These are phyloP conservation scores for Manis pentadactyla DNA, from an alignment of 2,797 vertebrate genomes.

Conservation along the genomic window DNA sequence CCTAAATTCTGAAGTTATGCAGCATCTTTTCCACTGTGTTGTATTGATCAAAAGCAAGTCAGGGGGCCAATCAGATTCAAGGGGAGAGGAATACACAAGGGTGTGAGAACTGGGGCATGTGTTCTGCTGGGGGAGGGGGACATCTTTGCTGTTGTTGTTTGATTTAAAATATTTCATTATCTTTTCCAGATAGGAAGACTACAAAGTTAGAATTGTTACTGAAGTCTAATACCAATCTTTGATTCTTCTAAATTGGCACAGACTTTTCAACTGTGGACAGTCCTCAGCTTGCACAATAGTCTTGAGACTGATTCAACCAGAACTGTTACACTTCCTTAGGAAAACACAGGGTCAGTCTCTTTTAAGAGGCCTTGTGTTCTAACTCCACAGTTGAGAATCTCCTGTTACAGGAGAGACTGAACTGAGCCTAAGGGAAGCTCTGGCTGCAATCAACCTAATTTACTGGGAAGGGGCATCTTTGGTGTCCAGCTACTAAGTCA, in stretches of 20 bases:
- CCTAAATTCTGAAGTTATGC: neutral
- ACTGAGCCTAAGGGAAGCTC: too few relatives aligned
- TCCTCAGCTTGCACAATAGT: neutral
- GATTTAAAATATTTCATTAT: slow-evolving; percentile 19
- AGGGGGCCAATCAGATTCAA: neutral
- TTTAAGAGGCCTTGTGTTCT: neutral
- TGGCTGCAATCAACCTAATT: too few relatives aligned
- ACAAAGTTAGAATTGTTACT: neutral
- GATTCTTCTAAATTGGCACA: neutral
- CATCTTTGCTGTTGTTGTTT: neutral
- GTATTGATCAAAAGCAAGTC: neutral
- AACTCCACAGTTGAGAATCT: neutral
- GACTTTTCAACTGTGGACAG: neutral
- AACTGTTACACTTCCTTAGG: neutral
- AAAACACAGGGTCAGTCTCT: neutral
- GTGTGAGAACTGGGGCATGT: neutral
- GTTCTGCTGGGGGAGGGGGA: accelerated
- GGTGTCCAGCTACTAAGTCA: neutral
- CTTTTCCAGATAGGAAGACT: neutral
- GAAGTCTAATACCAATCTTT: neutral
- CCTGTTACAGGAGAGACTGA: neutral
- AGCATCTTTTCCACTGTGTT: neutral
- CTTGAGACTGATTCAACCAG: neutral
- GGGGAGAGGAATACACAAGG: neutral
- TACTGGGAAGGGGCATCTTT: neutral